A percentile compares a stretch with the other conserved stretches of the same genome.
phyloP scores from a whole-genome alignment of 2,113 vertebrate genomes.

The Loxodonta africana region DNA sequence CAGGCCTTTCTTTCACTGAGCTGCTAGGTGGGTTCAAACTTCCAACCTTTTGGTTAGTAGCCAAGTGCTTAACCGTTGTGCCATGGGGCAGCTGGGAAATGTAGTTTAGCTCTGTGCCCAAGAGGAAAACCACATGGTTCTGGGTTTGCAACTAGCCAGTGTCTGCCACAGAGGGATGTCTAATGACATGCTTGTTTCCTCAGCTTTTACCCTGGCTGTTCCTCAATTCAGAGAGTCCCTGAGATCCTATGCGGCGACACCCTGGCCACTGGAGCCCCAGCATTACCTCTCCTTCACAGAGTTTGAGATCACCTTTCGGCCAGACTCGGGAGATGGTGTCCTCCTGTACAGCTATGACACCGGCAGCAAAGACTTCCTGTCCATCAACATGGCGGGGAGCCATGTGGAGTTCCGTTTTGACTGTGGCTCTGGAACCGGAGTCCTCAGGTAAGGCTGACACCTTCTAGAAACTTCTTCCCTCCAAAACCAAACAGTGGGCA shows the following conservation, averaged over 20 bases:
- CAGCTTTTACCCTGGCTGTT: slow-evolving; percentile 93
- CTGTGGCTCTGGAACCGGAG: slow-evolving; percentile 95
- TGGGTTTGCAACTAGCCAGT: not conserved
- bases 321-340: slow-evolving; percentile 90
- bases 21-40: not conserved
- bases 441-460: slow-evolving; percentile 91
- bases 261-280: slow-evolving; percentile 94
- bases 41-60: not conserved
- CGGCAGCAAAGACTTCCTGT: slow-evolving; percentile 94
- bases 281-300: slow-evolving; percentile 97
- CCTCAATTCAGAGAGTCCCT: slow-evolving; percentile 95
- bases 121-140: not conserved
- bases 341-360: slow-evolving; percentile 97
- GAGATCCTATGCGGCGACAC: slow-evolving; percentile 92
- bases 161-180: not conserved
- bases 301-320: slow-evolving; percentile 95
- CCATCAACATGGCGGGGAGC: slow-evolving; percentile 91
- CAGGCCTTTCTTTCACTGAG: not conserved
- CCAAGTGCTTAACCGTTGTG: not conserved
- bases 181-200: slow-evolving; percentile 58
- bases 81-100: not conserved
- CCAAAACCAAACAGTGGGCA: not conserved
- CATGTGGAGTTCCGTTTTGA: slow-evolving; percentile 97
- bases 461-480: not conserved
- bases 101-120: not conserved